These are phyloP conservation scores for Pristionchus entomophagus DNA, from an alignment of 2,888 invertebrate species.

Conservation along the genomic window DNA sequence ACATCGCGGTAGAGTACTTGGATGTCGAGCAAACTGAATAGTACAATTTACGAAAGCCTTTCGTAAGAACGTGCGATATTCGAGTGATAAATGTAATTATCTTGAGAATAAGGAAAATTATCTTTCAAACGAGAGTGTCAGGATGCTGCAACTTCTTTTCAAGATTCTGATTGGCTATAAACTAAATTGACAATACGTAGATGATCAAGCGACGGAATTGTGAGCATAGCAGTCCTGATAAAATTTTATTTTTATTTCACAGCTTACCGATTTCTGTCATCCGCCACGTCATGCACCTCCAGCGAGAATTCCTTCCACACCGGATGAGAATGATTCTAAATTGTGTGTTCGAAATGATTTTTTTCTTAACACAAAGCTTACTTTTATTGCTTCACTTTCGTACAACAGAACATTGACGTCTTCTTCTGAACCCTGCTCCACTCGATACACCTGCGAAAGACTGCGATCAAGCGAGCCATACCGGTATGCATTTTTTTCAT, in stretches of 20 bases:
- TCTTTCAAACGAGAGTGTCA: too few species aligned
- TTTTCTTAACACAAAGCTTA: neutral
- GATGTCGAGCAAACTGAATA: conserved; percentile 57
- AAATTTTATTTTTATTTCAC: neutral
- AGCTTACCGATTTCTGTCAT: conserved; percentile 60
- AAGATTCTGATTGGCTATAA: too few species aligned
- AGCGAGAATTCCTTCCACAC: conserved; percentile 63
- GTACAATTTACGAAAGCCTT: too few species aligned
- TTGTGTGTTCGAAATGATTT: neutral
- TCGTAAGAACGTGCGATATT: too few species aligned
- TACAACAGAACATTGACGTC: conserved; percentile 60
- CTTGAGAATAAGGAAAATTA: too few species aligned
- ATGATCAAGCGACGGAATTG: too few species aligned
- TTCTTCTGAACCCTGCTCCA: conserved; percentile 63
- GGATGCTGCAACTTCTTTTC: too few species aligned
- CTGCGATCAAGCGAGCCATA: too few species aligned
- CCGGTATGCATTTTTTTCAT: too few species aligned
- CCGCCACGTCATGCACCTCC: conserved; percentile 63
- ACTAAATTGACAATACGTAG: too few species aligned
- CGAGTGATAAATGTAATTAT: too few species aligned
- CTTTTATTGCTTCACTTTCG: conserved; percentile 63
- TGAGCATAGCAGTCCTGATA: too few species aligned
- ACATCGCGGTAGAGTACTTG: conserved; percentile 66
- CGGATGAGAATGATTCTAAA: conserved; percentile 63
- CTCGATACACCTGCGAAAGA: conserved; percentile 61